Percentiles rank a stretch among this genome's conserved stretches.
Conservation (phyloP, 2,113 vertebrate species). For the Arothron firmamentum region DNA sequence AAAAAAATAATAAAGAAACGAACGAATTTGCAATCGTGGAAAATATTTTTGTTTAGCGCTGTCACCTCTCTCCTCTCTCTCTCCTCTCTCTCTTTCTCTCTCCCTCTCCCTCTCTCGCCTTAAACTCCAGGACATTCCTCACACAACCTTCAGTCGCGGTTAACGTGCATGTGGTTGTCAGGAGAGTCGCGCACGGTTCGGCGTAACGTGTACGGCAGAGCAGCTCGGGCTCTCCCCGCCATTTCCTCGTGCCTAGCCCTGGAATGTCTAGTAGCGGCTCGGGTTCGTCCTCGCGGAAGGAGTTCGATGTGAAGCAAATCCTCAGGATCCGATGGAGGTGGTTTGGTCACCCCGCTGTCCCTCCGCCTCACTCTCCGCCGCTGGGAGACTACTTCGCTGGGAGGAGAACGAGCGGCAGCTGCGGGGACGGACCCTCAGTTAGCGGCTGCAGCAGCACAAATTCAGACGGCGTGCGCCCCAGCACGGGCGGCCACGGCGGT, state of each 20-base stretch:
- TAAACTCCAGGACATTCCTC: conserved; percentile 28
- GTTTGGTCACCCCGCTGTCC: conserved; percentile 90
- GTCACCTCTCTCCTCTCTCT: not conserved
- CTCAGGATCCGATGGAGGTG: conserved; percentile 96
- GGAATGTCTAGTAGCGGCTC: conserved; percentile 88
- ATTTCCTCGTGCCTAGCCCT: conserved; percentile 59
- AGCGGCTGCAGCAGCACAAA: conserved; percentile 73
- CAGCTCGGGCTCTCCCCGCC: conserved; percentile 61
- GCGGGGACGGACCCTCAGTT: conserved; percentile 69
- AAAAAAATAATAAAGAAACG: not conserved
- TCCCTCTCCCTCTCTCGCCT: conserved; percentile 2
- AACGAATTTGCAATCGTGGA: no score
- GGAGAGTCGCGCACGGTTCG: conserved; percentile 75
- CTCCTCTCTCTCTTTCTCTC: not conserved
- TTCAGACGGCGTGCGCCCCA: conserved; percentile 32
- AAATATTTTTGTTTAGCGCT: no score
- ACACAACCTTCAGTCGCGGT: conserved; percentile 52
- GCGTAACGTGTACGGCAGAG: conserved; percentile 36
- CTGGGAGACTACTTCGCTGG: conserved; percentile 80
- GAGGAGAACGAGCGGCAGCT: conserved; percentile 63
- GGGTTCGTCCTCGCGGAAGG: conserved; percentile 83
- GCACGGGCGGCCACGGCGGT: conserved; percentile 42
- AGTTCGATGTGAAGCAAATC: conserved; percentile 99
- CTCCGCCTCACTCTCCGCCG: conserved; percentile 78
- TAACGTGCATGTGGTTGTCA: conserved; percentile 81